A percentile compares a stretch with the other conserved stretches of the same genome.
These are phyloP conservation scores for Haliaeetus leucogaster DNA, from an alignment of 2,113 vertebrate species.

Conservation along the genomic window DNA sequence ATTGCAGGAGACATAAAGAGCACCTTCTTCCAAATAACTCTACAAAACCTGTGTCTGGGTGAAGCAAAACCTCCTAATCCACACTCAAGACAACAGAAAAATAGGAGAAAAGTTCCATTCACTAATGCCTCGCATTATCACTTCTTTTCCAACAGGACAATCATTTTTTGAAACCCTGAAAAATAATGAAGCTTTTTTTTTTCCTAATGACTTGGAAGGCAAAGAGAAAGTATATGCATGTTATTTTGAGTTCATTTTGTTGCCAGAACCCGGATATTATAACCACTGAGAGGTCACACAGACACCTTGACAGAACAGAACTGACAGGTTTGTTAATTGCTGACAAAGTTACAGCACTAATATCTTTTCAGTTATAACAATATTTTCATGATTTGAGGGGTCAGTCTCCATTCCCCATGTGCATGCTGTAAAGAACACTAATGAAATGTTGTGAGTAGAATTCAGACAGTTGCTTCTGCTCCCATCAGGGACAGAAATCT, in stretches of 20 bases:
- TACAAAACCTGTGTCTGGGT: background rate
- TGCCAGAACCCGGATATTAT: background rate
- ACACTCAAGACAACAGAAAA: background rate
- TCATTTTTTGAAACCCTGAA: background rate
- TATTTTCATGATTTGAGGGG: background rate
- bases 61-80: background rate
- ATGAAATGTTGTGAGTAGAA: background rate
- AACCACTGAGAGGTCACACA: background rate
- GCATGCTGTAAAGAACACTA: background rate
- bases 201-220: background rate
- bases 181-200: background rate
- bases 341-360: background rate
- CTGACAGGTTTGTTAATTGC: background rate
- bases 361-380: background rate
- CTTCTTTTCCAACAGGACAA: background rate
- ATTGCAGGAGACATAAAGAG: background rate
- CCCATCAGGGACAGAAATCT: constrained; percentile 20
- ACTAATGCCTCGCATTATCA: background rate
- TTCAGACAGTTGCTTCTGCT: constrained; percentile 7
- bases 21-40: background rate
- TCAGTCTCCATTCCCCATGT: background rate
- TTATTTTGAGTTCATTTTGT: background rate
- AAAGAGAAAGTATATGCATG: background rate
- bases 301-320: background rate
- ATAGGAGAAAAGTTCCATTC: background rate